phyloP scores from a whole-genome alignment of 1,140 invertebrate species.

The Amphibalanus amphitrite region DNA sequence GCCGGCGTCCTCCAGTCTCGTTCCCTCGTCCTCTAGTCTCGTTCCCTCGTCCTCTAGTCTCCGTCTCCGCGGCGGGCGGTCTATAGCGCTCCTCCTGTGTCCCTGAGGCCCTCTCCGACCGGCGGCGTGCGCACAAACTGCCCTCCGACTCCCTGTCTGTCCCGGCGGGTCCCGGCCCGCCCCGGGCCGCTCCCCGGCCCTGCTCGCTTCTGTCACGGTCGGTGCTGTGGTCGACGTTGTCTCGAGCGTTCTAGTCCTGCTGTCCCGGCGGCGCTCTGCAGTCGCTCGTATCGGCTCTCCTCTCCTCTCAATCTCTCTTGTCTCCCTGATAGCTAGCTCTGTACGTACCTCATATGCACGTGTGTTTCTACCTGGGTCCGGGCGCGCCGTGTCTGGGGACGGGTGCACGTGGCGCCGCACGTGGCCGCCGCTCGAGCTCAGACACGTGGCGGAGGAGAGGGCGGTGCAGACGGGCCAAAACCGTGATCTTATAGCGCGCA shows the following conservation, averaged over 20 bases:
- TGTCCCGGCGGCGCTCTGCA: background rate
- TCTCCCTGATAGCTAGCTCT: background rate
- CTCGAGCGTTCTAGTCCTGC: background rate
- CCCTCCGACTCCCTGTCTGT: background rate
- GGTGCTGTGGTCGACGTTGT: slow-evolving; percentile 5
- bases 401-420: background rate
- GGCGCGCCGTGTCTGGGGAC: no score
- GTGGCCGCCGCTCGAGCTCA: background rate
- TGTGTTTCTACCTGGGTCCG: background rate
- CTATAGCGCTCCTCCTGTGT: no score
- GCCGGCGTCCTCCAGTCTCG: no score
- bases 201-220: background rate
- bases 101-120: no score
- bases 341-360: background rate
- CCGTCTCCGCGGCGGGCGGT: no score
- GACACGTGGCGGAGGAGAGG: background rate
- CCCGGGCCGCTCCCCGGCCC: no score
- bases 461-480: background rate
- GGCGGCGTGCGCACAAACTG: no score
- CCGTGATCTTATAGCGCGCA: background rate
- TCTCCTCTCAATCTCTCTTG: no score
- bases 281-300: background rate
- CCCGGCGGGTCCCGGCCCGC: no score
- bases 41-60: no score
- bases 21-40: no score